A percentile compares a stretch with the other conserved stretches of the same genome.
Evolutionary conservation across 2,888 invertebrate genomes (phyloP).

Genomic region (Leptinotarsa juncta): DNA sequence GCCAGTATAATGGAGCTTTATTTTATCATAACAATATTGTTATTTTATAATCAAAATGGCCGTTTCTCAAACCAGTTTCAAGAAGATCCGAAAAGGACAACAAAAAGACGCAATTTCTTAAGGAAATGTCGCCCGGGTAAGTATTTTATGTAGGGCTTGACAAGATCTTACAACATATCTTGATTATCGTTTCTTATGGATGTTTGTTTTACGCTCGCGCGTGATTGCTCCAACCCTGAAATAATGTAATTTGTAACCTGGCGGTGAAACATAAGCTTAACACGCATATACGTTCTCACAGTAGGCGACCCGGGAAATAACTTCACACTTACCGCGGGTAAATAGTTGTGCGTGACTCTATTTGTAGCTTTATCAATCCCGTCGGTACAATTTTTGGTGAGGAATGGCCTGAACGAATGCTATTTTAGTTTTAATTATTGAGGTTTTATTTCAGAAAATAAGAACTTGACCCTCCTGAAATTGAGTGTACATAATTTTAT

Average conservation of each 20-base stretch:
- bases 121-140: neutral
- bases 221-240: conserved; percentile 25
- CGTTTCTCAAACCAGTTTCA: neutral
- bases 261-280: conserved; percentile 14
- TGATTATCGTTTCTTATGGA: conserved; percentile 22
- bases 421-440: neutral
- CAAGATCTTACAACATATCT: conserved; percentile 18
- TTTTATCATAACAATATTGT: too few relatives aligned
- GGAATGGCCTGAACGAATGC: neutral
- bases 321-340: conserved; percentile 28
- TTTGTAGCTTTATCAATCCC: neutral
- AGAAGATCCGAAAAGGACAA: neutral
- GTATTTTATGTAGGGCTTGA: conserved; percentile 18
- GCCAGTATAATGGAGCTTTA: too few relatives aligned
- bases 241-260: conserved; percentile 35
- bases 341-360: conserved; percentile 30
- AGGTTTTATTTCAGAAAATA: too few relatives aligned
- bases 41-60: too few relatives aligned
- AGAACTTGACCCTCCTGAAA: too few relatives aligned
- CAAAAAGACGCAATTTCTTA: neutral
- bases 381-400: neutral
- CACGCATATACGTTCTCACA: conserved; percentile 15
- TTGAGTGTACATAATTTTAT: too few relatives aligned
- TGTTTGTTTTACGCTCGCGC: conserved; percentile 27
- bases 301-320: conserved; percentile 22